Percentiles rank a stretch among this genome's conserved stretches.
These are phyloP conservation scores for Drosophila helvetica DNA, from an alignment of 2,888 invertebrate genomes.

Conservation along the genomic window DNA sequence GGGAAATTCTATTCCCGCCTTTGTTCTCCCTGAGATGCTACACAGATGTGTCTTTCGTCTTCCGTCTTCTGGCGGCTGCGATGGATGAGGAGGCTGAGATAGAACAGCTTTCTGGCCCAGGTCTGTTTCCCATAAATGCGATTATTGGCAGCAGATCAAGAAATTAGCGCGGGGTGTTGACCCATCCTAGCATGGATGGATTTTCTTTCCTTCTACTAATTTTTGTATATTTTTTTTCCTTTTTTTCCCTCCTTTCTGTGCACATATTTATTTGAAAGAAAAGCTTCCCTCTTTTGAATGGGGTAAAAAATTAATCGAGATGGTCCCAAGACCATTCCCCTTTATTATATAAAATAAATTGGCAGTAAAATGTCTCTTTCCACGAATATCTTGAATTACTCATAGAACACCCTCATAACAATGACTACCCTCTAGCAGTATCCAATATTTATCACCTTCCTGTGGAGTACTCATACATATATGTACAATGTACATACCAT, in stretches of 20 bases:
- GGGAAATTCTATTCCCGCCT: conserved; percentile 16
- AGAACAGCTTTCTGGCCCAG: conserved; percentile 3
- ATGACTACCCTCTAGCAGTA: neutral
- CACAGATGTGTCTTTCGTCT: conserved; percentile 28
- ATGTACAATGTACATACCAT: neutral
- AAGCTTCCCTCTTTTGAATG: no score
- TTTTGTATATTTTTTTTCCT: conserved; percentile 8
- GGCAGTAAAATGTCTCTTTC: neutral
- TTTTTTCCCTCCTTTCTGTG: no score
- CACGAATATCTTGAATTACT: neutral
- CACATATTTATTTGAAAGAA: no score
- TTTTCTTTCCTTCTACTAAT: neutral
- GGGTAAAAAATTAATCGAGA: no score
- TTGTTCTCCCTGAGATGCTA: conserved; percentile 14
- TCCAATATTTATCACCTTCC: neutral
- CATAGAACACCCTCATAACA: neutral
- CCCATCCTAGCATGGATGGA: conserved; percentile 3
- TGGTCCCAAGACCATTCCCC: no score
- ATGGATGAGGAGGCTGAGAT: conserved; percentile 12
- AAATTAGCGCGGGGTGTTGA: conserved; percentile 24
- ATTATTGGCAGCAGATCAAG: conserved; percentile 35
- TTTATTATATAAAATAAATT: no score
- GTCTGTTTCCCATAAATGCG: conserved; percentile 23
- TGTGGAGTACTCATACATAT: neutral
- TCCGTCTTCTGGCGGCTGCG: conserved; percentile 5